phyloP scores from a whole-genome alignment of 2,888 invertebrate genomes.

The Dasypogon diadema region DNA sequence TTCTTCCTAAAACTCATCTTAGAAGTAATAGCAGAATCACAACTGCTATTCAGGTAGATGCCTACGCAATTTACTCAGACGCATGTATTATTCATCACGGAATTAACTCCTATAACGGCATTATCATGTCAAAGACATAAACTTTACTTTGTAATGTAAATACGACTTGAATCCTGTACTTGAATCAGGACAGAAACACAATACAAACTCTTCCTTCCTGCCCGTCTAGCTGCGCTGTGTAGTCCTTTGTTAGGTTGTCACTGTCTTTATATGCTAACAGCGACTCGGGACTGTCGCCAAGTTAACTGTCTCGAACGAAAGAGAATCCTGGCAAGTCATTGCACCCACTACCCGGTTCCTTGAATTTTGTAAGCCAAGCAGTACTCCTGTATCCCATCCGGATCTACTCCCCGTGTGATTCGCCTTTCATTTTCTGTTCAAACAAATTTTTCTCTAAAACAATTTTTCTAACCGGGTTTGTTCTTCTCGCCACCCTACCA shows the following conservation, averaged over 20 bases:
- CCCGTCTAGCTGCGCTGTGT: neutral
- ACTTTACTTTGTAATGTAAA: constrained; percentile 57
- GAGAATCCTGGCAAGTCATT: neutral
- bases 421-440: constrained; percentile 44
- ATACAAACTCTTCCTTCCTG: constrained; percentile 35
- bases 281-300: constrained; percentile 22
- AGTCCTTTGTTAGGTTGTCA: constrained; percentile 30
- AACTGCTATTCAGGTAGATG: constrained; percentile 27
- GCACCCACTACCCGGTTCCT: constrained; percentile 25
- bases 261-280: constrained; percentile 35
- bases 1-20: constrained; percentile 9
- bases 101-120: constrained; percentile 56
- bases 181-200: constrained; percentile 35
- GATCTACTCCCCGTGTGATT: neutral
- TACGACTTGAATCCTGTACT: constrained; percentile 27
- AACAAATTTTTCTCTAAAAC: constrained; percentile 55
- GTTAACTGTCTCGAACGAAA: constrained; percentile 18
- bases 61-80: constrained; percentile 52
- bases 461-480: constrained; percentile 53
- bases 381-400: neutral
- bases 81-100: constrained; percentile 55
- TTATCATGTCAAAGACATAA: constrained; percentile 57
- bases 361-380: constrained; percentile 5
- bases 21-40: neutral
- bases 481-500: too few relatives aligned